Percentiles rank a stretch among this genome's conserved stretches.
Evolutionary conservation across 2,113 vertebrate species (phyloP).

Genomic region (Thunnus thynnus): DNA sequence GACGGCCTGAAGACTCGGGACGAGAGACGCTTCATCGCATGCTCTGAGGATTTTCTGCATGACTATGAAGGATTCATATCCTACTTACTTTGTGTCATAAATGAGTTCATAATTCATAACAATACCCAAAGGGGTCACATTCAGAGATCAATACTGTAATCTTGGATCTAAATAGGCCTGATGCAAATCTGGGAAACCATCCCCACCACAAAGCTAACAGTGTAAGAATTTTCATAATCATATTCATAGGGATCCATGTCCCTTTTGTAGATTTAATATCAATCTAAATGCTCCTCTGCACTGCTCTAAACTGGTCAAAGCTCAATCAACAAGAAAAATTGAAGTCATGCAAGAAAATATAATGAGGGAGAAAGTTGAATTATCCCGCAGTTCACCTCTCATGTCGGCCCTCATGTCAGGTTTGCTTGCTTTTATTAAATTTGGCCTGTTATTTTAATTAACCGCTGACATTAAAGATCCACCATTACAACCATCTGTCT

Average conservation of each 20-base stretch:
- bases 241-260: conserved; percentile 40
- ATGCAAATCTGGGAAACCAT: conserved; percentile 17
- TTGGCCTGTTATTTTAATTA: conserved; percentile 44
- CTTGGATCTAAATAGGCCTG: conserved; percentile 21
- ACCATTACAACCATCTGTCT: not conserved
- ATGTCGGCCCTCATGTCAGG: conserved; percentile 2
- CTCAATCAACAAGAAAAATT: conserved; percentile 35
- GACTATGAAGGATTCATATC: conserved; percentile 59
- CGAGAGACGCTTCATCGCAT: conserved; percentile 57
- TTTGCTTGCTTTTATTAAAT: conserved; percentile 39
- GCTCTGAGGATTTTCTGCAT: conserved; percentile 71
- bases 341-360: conserved; percentile 3
- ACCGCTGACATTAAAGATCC: conserved; percentile 37
- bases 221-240: conserved; percentile 43
- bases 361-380: conserved; percentile 29
- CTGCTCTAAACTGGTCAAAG: conserved; percentile 30
- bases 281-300: conserved; percentile 9
- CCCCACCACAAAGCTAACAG: conserved; percentile 9
- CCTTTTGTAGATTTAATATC: conserved; percentile 25
- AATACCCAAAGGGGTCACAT: conserved; percentile 20
- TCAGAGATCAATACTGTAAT: conserved; percentile 41
- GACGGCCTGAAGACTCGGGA: conserved; percentile 22
- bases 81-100: conserved; percentile 57
- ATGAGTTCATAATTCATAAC: conserved; percentile 45
- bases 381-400: conserved; percentile 22